phyloP scores from a whole-genome alignment of 2,888 invertebrate genomes.

The Acrocyrtus sp. region DNA sequence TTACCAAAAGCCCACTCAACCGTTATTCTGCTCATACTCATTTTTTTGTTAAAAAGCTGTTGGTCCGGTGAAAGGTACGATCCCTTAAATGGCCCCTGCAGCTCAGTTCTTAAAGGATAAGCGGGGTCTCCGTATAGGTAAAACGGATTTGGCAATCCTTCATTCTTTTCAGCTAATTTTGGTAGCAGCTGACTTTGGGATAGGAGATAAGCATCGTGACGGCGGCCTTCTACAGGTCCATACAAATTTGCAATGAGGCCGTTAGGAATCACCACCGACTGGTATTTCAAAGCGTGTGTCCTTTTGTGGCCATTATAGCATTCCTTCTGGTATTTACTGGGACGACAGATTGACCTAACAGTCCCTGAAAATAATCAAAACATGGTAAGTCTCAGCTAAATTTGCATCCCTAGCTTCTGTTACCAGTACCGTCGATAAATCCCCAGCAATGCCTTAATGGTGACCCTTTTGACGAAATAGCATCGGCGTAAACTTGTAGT shows the following conservation, averaged over 20 bases:
- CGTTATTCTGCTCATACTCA: slow-evolving; percentile 31
- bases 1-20: slow-evolving; percentile 54
- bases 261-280: slow-evolving; percentile 14
- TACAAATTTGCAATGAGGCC: slow-evolving; percentile 8
- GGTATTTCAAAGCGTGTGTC: slow-evolving; percentile 12
- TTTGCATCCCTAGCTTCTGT: too few species aligned
- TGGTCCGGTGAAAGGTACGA: background rate
- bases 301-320: slow-evolving; percentile 20
- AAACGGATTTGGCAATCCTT: background rate
- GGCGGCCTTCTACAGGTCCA: slow-evolving; percentile 12
- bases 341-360: slow-evolving; percentile 11
- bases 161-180: background rate
- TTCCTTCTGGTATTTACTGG: background rate
- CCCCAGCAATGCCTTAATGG: slow-evolving; percentile 3
- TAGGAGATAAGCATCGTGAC: slow-evolving; percentile 25
- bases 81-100: slow-evolving; percentile 11
- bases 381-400: too few species aligned
- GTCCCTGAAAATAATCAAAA: slow-evolving; percentile 10
- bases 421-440: slow-evolving; percentile 26
- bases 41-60: slow-evolving; percentile 40
- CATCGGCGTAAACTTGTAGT: background rate
- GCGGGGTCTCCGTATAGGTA: slow-evolving; percentile 23
- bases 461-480: background rate
- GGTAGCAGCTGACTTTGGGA: background rate
- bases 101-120: background rate